phyloP scores from a whole-genome alignment of 2,888 invertebrate species.

The Cephus pygmeus region DNA sequence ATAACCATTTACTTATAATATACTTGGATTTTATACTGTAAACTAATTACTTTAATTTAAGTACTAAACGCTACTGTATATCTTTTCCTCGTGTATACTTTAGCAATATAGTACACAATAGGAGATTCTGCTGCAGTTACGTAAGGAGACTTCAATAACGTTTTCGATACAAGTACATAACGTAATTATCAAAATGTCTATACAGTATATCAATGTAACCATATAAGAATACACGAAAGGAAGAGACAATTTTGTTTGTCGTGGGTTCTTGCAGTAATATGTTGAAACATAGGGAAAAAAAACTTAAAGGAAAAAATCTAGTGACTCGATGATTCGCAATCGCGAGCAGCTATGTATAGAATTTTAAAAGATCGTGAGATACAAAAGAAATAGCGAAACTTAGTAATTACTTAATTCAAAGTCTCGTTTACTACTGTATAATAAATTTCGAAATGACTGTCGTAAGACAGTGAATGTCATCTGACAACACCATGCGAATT shows the following conservation, averaged over 20 bases:
- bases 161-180: neutral
- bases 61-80: slow-evolving; percentile 26
- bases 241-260: neutral
- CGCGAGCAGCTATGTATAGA: neutral
- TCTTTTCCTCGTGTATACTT: slow-evolving; percentile 30
- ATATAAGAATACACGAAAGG: neutral
- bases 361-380: neutral
- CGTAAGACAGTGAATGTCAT: no score
- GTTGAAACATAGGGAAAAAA: neutral
- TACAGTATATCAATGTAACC: neutral
- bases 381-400: neutral
- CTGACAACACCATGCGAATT: slow-evolving; percentile 27
- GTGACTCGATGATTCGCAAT: neutral
- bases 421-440: neutral
- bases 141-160: slow-evolving; percentile 10
- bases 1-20: slow-evolving; percentile 40
- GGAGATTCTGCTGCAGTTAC: slow-evolving; percentile 28
- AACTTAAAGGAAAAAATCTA: neutral
- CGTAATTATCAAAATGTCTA: neutral
- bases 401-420: neutral
- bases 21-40: slow-evolving; percentile 24
- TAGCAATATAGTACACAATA: slow-evolving; percentile 28
- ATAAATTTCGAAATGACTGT: neutral
- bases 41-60: slow-evolving; percentile 20
- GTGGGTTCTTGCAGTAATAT: neutral